A percentile compares a stretch with the other conserved stretches of the same genome.
phyloP scores from a whole-genome alignment of 2,888 invertebrate species.

The Minunthozetes semirufus region DNA sequence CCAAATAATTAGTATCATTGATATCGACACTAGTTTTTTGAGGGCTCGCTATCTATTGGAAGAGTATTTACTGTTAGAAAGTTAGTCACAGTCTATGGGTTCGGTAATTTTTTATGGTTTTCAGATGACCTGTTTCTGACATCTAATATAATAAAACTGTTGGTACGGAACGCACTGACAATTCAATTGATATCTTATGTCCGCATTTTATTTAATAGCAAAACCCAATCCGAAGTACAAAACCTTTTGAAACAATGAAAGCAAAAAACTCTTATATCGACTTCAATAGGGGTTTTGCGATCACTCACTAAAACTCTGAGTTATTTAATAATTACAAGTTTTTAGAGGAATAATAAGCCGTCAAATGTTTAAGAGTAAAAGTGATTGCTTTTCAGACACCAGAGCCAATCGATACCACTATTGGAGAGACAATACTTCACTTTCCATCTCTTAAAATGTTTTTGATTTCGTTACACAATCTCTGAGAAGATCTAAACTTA shows the following conservation, averaged over 20 bases:
- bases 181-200: slow-evolving; percentile 18
- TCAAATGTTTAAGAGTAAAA: slow-evolving; percentile 10
- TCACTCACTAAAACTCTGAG: neutral
- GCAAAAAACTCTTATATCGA: neutral
- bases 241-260: too few relatives aligned
- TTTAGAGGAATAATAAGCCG: neutral
- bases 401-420: neutral
- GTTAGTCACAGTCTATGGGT: slow-evolving; percentile 26
- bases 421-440: neutral
- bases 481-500: neutral
- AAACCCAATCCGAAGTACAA: too few relatives aligned
- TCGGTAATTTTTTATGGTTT: neutral
- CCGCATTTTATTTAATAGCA: slow-evolving; percentile 13
- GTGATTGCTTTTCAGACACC: neutral
- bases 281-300: neutral
- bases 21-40: neutral
- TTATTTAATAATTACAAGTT: neutral
- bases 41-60: neutral
- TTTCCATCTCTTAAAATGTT: neutral
- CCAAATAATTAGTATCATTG: slow-evolving; percentile 1
- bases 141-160: slow-evolving; percentile 12
- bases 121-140: slow-evolving; percentile 14
- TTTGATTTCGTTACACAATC: neutral
- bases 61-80: slow-evolving; percentile 3
- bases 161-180: slow-evolving; percentile 24